Conservation (phyloP, 2,113 vertebrate species). For the Siniperca chuatsi region DNA sequence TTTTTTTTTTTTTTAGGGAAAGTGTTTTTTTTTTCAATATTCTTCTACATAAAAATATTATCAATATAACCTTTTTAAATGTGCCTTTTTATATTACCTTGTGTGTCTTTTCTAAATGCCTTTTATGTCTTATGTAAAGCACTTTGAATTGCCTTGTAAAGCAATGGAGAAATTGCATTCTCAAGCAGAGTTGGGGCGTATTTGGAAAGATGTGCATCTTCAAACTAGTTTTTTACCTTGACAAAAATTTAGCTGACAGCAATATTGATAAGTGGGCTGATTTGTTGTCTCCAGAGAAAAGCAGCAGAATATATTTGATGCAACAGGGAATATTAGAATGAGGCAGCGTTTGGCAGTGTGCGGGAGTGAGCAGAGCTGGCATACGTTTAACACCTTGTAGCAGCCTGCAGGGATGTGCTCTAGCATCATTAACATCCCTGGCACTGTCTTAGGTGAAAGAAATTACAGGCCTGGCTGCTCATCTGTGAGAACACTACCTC, state of each 20-base stretch:
- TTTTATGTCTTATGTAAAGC: no score
- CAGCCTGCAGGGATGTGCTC: conserved; percentile 47
- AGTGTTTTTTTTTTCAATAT: no score
- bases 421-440: conserved; percentile 50
- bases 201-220: background rate
- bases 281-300: background rate
- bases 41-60: no score
- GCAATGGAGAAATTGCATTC: background rate
- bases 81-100: no score
- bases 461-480: conserved; percentile 48
- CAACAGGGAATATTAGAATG: background rate
- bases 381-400: conserved; percentile 55
- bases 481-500: conserved; percentile 16
- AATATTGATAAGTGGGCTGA: no score
- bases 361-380: conserved; percentile 32
- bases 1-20: no score
- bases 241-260: no score
- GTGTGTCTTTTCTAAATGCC: no score
- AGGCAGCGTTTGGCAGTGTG: conserved; percentile 6
- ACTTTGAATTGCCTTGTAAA: no score
- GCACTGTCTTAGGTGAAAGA: conserved; percentile 30
- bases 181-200: background rate
- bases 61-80: no score
- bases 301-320: background rate
- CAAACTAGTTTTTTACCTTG: no score